Percentiles rank a stretch among this genome's conserved stretches.
phyloP scores from a whole-genome alignment of 2,888 invertebrate species.

The Slavum lentiscoides region DNA sequence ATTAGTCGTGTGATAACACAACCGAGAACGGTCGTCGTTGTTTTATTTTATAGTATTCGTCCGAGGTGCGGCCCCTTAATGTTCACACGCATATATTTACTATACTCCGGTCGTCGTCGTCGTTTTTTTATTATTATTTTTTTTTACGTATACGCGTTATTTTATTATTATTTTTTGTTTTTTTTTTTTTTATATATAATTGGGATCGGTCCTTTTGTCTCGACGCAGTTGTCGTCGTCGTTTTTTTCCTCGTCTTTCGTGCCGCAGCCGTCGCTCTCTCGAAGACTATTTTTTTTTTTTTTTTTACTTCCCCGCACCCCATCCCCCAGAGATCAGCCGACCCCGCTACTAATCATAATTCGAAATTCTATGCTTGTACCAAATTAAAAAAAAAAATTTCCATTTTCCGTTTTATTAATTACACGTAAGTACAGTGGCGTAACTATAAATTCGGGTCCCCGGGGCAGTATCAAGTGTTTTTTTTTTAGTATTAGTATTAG shows the following conservation, averaged over 20 bases:
- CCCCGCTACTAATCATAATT: neutral
- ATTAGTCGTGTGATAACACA: conserved; percentile 53
- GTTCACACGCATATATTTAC: conserved; percentile 53
- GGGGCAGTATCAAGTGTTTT: too few relatives aligned
- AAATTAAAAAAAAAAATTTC: too few relatives aligned
- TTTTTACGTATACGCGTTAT: conserved; percentile 23
- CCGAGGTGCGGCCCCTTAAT: conserved; percentile 49
- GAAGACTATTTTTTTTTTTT: conserved; percentile 3
- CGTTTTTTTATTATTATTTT: neutral
- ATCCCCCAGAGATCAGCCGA: neutral
- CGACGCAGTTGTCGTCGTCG: neutral
- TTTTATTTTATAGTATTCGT: conserved; percentile 17
- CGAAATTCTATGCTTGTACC: neutral
- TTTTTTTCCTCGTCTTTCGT: neutral
- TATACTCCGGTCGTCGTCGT: conserved; percentile 9
- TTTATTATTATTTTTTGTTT: too few relatives aligned
- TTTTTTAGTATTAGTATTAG: too few relatives aligned
- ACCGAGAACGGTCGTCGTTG: conserved; percentile 33
- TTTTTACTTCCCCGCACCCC: neutral
- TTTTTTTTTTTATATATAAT: conserved; percentile 38
- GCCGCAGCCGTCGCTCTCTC: neutral
- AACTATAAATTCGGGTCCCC: too few relatives aligned
- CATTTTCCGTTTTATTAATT: too few relatives aligned
- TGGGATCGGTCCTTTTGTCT: conserved; percentile 47
- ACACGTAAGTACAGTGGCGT: too few relatives aligned